phyloP scores from a whole-genome alignment of 2,113 vertebrate genomes.

The Coptodon bakossiorum region DNA sequence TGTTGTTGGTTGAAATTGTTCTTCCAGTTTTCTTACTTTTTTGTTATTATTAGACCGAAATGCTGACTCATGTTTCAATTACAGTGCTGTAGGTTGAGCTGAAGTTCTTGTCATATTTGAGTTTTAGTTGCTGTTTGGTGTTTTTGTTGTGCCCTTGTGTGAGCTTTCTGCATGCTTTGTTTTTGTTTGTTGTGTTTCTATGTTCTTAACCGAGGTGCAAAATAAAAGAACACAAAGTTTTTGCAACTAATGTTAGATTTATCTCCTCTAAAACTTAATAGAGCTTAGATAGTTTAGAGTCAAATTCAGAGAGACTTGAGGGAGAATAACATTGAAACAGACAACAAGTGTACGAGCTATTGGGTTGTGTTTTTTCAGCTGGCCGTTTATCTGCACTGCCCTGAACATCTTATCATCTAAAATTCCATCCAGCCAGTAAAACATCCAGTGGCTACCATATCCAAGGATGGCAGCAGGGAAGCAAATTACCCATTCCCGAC shows the following conservation, averaged over 20 bases:
- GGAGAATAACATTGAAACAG: background rate
- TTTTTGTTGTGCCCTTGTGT: background rate
- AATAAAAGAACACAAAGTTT: background rate
- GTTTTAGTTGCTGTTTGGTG: background rate
- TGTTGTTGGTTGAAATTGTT: background rate
- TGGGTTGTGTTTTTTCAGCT: background rate
- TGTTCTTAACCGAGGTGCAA: background rate
- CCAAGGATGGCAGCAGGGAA: background rate
- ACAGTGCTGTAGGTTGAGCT: background rate
- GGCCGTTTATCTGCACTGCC: background rate
- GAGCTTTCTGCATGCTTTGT: background rate
- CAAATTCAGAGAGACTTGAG: background rate
- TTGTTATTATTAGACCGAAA: background rate
- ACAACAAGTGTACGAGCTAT: background rate
- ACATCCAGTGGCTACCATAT: background rate
- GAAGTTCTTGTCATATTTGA: background rate
- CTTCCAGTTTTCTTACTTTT: background rate
- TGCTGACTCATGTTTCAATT: background rate
- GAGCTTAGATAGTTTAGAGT: background rate
- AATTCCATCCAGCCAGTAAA: background rate
- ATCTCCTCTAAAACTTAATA: background rate
- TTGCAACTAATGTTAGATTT: background rate
- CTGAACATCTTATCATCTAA: background rate
- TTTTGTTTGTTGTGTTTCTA: background rate
- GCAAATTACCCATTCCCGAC: background rate